Evolutionary conservation across 2,888 invertebrate species (phyloP), one percentile per base, ranked within the genome.

Genomic region (Euclidia mi): DNA sequence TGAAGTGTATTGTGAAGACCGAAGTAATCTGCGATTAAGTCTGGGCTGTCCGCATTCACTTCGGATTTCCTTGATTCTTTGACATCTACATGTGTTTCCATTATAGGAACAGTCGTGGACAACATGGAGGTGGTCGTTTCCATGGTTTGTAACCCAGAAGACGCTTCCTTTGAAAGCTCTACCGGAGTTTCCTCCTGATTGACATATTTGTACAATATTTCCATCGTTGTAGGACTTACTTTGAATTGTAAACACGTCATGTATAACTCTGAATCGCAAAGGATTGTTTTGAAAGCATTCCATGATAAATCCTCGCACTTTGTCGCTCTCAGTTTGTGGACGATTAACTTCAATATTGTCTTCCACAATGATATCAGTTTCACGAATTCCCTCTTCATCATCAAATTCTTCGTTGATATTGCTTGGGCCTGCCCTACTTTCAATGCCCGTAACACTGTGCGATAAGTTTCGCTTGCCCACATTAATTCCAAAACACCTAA

Each of bases 241-340:
- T 72, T 74, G 69, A 49, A 71, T 67, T 65, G 52, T 7, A 52
- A 71, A 69, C 61, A 71, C 60, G 69, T 74, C 71, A 47, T 71
- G 69, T 69, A 74, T 11, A 67, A 67, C 25, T 65, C 69, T 0
- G 70, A 56, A 64, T 69, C 69, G 29, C 2, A 56, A 6, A 71
- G 65, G 71, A 74, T 67, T 15, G 59, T 69, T 62, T 31, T 69
- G 65, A 74, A 74, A 0, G 57, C 71, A 69, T 14, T 71, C 71
- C 71, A 73, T 40, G 62, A 70, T 61, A 70, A 72, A 70, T 49
- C 56, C 0, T 64, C 64, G 56, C 56, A 64, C 10, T 61, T 31
- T 18, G 29, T 65, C 65, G 32, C 32, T 53, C 56, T 62, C 63
- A 60, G 55, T 65, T 59, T 53, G 63, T 69, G 69, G 1, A 71